A percentile compares a stretch with the other conserved stretches of the same genome.
These are phyloP conservation scores for Archivesica marissinica DNA, from an alignment of 1,140 invertebrate genomes.

Conservation along the genomic window DNA sequence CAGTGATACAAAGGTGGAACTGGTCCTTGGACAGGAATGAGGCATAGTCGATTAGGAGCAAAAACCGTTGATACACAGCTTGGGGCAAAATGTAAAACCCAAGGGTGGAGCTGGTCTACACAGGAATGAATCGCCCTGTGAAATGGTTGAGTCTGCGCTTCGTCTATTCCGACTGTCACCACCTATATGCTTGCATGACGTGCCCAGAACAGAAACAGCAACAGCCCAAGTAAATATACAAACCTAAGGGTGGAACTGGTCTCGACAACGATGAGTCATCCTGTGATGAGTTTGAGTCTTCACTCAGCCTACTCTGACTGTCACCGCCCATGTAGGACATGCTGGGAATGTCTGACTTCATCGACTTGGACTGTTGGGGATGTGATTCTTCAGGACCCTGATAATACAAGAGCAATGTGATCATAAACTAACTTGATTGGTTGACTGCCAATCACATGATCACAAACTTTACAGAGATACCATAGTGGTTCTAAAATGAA, in stretches of 20 bases:
- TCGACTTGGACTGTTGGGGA: not conserved
- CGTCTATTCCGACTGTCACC: conserved; percentile 65
- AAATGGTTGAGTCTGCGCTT: conserved; percentile 72
- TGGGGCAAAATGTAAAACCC: too few relatives aligned
- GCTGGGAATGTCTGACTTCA: conserved; percentile 1
- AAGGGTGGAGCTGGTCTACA: conserved; percentile 13
- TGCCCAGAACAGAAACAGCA: too few relatives aligned
- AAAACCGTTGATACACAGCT: too few relatives aligned
- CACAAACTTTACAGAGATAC: too few relatives aligned
- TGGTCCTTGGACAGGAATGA: too few relatives aligned
- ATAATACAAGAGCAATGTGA: not conserved
- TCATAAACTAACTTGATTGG: too few relatives aligned
- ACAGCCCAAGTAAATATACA: too few relatives aligned
- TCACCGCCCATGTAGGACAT: conserved; percentile 15
- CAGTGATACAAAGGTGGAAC: too few relatives aligned
- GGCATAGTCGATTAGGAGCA: too few relatives aligned
- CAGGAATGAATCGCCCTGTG: conserved; percentile 38
- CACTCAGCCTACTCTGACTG: conserved; percentile 70
- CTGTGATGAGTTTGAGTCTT: conserved; percentile 68
- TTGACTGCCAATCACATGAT: too few relatives aligned
- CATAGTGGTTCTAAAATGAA: too few relatives aligned
- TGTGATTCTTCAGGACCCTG: conserved; percentile 18
- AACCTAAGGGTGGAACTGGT: conserved; percentile 10
- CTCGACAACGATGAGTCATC: conserved; percentile 44
- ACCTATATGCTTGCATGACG: too few relatives aligned